Conservation (phyloP, 1,140 invertebrate species). For the Agraylea sexmaculata region DNA sequence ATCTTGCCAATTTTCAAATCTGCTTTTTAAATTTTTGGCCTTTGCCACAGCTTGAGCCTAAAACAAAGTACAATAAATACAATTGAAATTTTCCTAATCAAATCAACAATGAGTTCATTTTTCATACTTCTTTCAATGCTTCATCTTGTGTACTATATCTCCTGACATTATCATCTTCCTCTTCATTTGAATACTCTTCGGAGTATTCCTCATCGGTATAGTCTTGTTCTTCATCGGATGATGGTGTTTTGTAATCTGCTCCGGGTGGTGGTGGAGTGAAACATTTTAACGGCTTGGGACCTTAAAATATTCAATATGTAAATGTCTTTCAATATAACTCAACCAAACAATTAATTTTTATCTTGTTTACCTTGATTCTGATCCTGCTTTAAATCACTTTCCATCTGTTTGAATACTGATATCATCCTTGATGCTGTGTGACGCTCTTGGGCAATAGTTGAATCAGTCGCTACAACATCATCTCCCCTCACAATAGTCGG, state of each 20-base stretch:
- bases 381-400: conserved; percentile 51
- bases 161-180: conserved; percentile 43
- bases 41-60: conserved; percentile 67
- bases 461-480: conserved; percentile 42
- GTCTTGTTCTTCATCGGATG: conserved; percentile 40
- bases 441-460: conserved; percentile 46
- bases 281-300: conserved; percentile 71
- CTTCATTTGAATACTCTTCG: conserved; percentile 43
- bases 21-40: conserved; percentile 76
- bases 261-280: conserved; percentile 80
- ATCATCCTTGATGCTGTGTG: conserved; percentile 77
- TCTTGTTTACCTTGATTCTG: conserved; percentile 41
- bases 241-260: conserved; percentile 38
- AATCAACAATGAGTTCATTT: conserved; percentile 10
- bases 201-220: conserved; percentile 33
- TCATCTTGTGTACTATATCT: conserved; percentile 44
- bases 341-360: neutral
- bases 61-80: conserved; percentile 5
- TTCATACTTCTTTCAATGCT: conserved; percentile 45
- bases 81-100: neutral
- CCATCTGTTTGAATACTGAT: conserved; percentile 75
- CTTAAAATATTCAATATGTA: too few relatives aligned
- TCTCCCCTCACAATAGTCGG: conserved; percentile 59
- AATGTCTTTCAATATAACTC: too few relatives aligned
- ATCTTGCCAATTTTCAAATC: conserved; percentile 85